Percentiles rank a stretch among this genome's conserved stretches.
Conservation (phyloP, 1,140 invertebrate genomes). For the Saccostrea glomerata region DNA sequence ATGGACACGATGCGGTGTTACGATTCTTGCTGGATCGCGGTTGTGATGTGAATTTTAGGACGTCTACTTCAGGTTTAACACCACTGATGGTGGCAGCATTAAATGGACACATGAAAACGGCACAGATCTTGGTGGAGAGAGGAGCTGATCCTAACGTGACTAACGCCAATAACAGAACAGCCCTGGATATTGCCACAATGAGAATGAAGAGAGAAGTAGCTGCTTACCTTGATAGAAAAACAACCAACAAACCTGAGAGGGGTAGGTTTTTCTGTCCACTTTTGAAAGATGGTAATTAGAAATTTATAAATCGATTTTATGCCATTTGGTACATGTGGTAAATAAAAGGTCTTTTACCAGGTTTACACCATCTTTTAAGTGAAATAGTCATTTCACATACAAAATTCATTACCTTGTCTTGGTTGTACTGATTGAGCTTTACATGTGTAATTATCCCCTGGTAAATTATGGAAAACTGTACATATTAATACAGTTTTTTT, state of each 20-base stretch:
- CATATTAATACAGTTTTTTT: no score
- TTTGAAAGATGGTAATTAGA: no score
- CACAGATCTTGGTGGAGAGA: slow-evolving; percentile 77
- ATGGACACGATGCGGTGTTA: slow-evolving; percentile 77
- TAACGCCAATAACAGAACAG: slow-evolving; percentile 75
- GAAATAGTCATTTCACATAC: no score
- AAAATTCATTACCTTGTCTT: no score
- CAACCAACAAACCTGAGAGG: slow-evolving; percentile 74
- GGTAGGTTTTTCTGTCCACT: slow-evolving; percentile 62
- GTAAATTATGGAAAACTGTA: no score
- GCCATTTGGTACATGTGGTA: no score
- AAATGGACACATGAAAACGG: slow-evolving; percentile 79
- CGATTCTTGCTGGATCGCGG: slow-evolving; percentile 75
- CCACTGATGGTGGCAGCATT: slow-evolving; percentile 77
- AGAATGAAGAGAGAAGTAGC: slow-evolving; percentile 74
- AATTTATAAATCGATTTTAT: no score
- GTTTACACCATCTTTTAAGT: no score
- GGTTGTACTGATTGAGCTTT: no score
- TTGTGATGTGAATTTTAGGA: slow-evolving; percentile 76
- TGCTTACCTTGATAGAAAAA: slow-evolving; percentile 76
- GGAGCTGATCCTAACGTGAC: slow-evolving; percentile 76
- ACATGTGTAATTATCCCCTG: no score
- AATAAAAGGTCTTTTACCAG: no score
- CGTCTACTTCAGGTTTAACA: slow-evolving; percentile 72
- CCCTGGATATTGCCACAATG: slow-evolving; percentile 76